Evolutionary conservation across 2,113 vertebrate species (phyloP).

Genomic region (Semicossyphus pulcher): DNA sequence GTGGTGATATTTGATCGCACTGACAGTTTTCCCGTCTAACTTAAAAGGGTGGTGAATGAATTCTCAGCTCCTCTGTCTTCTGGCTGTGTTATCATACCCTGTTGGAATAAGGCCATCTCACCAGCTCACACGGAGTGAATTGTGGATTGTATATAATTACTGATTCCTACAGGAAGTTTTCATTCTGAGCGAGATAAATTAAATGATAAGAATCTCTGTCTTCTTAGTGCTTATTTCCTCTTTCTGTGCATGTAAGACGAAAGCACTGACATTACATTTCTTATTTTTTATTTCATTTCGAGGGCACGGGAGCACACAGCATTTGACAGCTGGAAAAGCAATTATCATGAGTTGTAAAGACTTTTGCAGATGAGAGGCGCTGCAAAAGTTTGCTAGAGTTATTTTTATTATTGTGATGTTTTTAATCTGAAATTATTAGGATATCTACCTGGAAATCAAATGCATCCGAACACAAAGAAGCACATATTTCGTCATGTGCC

Average conservation of each 20-base stretch:
- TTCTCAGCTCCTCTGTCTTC: constrained; percentile 58
- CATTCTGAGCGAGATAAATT: constrained; percentile 78
- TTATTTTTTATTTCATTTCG: constrained; percentile 42
- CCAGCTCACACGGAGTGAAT: constrained; percentile 58
- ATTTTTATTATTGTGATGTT: constrained; percentile 21
- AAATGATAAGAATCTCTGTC: constrained; percentile 75
- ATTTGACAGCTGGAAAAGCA: constrained; percentile 51
- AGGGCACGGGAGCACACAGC: constrained; percentile 37
- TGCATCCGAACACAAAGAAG: neutral
- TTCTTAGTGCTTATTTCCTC: constrained; percentile 51
- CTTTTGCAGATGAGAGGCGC: constrained; percentile 30
- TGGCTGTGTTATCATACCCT: constrained; percentile 70
- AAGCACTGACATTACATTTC: constrained; percentile 58
- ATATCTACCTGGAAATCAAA: constrained; percentile 13
- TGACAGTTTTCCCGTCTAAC: constrained; percentile 44
- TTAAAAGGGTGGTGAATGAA: constrained; percentile 58
- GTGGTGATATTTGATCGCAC: constrained; percentile 52
- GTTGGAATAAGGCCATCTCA: constrained; percentile 73
- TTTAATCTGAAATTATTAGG: constrained; percentile 16
- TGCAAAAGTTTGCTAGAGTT: constrained; percentile 22
- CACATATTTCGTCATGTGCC: neutral
- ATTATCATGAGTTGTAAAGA: constrained; percentile 56
- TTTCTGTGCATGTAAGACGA: constrained; percentile 39
- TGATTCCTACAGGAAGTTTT: constrained; percentile 75
- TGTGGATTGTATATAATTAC: constrained; percentile 78